Evolutionary conservation across 2,113 vertebrate species (phyloP).

Genomic region (Jacana jacana): DNA sequence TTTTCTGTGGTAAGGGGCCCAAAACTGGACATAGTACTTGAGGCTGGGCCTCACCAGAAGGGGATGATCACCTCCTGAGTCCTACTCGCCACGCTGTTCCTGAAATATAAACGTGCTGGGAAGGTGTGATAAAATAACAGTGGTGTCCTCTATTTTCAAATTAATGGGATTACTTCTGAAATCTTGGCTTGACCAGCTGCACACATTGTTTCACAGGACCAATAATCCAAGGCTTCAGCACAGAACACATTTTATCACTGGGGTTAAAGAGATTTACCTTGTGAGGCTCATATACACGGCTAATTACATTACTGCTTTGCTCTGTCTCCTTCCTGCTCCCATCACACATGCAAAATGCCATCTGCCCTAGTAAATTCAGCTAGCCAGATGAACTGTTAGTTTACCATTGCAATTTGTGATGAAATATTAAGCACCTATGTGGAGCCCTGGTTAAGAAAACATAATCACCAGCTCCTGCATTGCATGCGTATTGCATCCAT

Average conservation of each 20-base stretch:
- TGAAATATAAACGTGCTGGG: not conserved
- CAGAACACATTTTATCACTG: constrained; percentile 44
- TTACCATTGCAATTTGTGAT: constrained; percentile 5
- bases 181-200: constrained; percentile 1
- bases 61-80: too few relatives aligned
- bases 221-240: constrained; percentile 56
- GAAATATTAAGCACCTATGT: constrained; percentile 30
- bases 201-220: constrained; percentile 42
- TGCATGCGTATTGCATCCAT: not conserved
- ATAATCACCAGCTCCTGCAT: not conserved
- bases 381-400: constrained; percentile 3
- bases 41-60: too few relatives aligned
- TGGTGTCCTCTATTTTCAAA: not conserved
- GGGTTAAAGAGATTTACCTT: constrained; percentile 65
- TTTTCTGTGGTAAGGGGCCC: too few relatives aligned
- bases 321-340: constrained; percentile 14
- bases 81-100: too few relatives aligned
- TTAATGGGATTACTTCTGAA: constrained; percentile 40
- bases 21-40: too few relatives aligned
- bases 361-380: constrained; percentile 44
- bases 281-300: constrained; percentile 19
- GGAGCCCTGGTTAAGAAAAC: not conserved
- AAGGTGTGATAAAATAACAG: not conserved
- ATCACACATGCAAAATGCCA: not conserved
- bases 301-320: constrained; percentile 55